Conservation (phyloP, 1,140 invertebrate genomes). For the Phthorimaea operculella region DNA sequence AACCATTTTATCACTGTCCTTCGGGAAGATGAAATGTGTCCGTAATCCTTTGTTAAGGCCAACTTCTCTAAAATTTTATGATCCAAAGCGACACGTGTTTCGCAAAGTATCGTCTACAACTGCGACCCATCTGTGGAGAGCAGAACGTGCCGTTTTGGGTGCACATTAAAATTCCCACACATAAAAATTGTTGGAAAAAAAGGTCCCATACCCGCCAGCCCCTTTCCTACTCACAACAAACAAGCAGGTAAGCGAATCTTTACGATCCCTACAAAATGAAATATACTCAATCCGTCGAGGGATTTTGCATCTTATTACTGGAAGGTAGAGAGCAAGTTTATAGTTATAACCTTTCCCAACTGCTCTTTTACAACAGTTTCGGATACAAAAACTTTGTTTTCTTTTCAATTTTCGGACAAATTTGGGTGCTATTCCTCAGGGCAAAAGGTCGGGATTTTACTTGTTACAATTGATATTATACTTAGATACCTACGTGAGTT, state of each 20-base stretch:
- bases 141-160: slow-evolving; percentile 57
- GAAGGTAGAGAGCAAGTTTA: slow-evolving; percentile 28
- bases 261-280: slow-evolving; percentile 49
- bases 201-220: slow-evolving; percentile 42
- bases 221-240: slow-evolving; percentile 58
- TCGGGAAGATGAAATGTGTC: neutral
- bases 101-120: slow-evolving; percentile 40
- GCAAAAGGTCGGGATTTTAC: slow-evolving; percentile 17
- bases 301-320: slow-evolving; percentile 52
- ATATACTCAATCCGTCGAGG: slow-evolving; percentile 38
- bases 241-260: slow-evolving; percentile 64
- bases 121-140: slow-evolving; percentile 49
- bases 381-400: slow-evolving; percentile 29
- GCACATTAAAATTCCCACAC: slow-evolving; percentile 63
- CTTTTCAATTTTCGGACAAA: slow-evolving; percentile 22
- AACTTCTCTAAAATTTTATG: slow-evolving; percentile 23
- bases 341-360: slow-evolving; percentile 26
- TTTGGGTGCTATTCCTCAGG: slow-evolving; percentile 16
- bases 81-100: slow-evolving; percentile 43
- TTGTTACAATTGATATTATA: slow-evolving; percentile 8
- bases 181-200: slow-evolving; percentile 61
- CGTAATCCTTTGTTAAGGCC: slow-evolving; percentile 4
- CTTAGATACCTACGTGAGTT: neutral
- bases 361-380: slow-evolving; percentile 24
- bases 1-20: slow-evolving; percentile 5